Percentiles rank a stretch among this genome's conserved stretches.
phyloP scores from a whole-genome alignment of 2,888 invertebrate species.

The Macrophya alboannulata region DNA sequence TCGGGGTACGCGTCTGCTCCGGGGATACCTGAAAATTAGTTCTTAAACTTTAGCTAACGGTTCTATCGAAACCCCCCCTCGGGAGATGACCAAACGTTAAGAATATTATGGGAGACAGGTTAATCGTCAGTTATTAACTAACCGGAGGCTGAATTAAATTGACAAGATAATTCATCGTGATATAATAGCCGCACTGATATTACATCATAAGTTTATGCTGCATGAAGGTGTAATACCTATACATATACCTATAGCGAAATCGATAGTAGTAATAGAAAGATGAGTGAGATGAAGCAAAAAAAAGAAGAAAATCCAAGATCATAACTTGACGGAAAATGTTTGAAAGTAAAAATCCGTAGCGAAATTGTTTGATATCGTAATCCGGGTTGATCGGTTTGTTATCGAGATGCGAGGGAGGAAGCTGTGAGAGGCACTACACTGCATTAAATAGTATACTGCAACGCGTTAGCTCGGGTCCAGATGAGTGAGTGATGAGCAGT shows the following conservation, averaged over 20 bases:
- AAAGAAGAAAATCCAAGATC: too few relatives aligned
- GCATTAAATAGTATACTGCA: background rate
- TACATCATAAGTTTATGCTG: slow-evolving; percentile 14
- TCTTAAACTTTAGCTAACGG: too few relatives aligned
- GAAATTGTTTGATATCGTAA: too few relatives aligned
- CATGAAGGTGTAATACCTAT: too few relatives aligned
- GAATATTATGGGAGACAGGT: slow-evolving; percentile 68
- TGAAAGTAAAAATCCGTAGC: too few relatives aligned
- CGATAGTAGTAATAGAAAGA: background rate
- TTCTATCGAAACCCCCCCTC: too few relatives aligned
- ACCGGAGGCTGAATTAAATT: slow-evolving; percentile 57
- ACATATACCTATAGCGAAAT: background rate
- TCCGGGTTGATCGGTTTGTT: too few relatives aligned
- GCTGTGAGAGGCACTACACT: background rate
- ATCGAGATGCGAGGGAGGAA: background rate
- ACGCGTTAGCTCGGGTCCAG: slow-evolving; percentile 60
- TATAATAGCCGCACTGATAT: slow-evolving; percentile 58
- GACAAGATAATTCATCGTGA: slow-evolving; percentile 62
- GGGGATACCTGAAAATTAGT: too few relatives aligned
- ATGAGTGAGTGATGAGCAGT: slow-evolving; percentile 74
- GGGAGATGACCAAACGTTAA: too few relatives aligned
- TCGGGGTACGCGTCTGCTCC: too few relatives aligned
- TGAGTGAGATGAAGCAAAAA: too few relatives aligned
- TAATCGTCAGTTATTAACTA: slow-evolving; percentile 75
- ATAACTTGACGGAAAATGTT: too few relatives aligned